Evolutionary conservation across 1,140 invertebrate genomes (phyloP).

Genomic region (Zaprionus davidi): DNA sequence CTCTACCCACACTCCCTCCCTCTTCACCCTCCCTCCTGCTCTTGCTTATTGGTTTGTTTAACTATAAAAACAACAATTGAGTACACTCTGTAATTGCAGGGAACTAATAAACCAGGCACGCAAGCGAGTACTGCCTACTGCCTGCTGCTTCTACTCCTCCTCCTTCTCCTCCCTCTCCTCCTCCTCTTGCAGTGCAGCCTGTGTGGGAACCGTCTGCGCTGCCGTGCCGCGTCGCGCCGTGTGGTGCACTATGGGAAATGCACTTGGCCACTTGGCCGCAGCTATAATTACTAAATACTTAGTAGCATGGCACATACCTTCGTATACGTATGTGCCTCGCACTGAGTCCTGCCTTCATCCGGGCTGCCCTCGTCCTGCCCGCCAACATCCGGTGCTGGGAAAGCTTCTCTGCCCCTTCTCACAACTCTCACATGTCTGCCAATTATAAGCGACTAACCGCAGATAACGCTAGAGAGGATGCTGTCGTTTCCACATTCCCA

Average conservation of each 20-base stretch:
- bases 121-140: background rate
- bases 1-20: background rate
- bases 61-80: constrained; percentile 3
- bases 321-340: background rate
- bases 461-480: constrained; percentile 75
- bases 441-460: constrained; percentile 82
- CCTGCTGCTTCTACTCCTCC: background rate
- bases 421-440: constrained; percentile 76
- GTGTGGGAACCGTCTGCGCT: constrained; percentile 63
- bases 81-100: background rate
- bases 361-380: background rate
- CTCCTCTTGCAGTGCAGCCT: background rate
- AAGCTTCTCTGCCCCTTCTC: constrained; percentile 34
- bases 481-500: constrained; percentile 58
- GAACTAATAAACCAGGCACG: constrained; percentile 1
- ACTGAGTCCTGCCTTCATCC: constrained; percentile 1
- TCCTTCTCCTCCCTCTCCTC: background rate
- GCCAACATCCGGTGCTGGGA: constrained; percentile 42
- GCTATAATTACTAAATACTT: constrained; percentile 55
- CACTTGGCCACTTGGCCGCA: constrained; percentile 17
- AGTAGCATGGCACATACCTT: constrained; percentile 19
- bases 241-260: constrained; percentile 57
- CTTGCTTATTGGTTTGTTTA: background rate
- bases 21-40: background rate
- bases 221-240: background rate